phyloP scores from a whole-genome alignment of 2,113 vertebrate species.

The Caracal caracal region DNA sequence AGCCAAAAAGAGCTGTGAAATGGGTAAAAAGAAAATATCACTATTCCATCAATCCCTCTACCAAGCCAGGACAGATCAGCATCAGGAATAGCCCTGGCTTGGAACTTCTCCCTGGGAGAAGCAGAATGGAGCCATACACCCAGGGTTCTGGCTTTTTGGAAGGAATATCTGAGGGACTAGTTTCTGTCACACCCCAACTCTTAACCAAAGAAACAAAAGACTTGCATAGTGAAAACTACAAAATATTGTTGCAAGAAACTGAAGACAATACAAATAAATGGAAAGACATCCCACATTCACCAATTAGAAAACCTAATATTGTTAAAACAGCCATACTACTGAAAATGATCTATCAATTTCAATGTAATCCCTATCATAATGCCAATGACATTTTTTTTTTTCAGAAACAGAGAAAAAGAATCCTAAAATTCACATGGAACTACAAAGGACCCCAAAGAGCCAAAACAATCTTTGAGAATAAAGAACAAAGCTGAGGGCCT shows the following conservation, averaged over 20 bases:
- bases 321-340: not conserved
- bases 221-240: not conserved
- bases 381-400: not conserved
- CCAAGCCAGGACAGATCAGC: not conserved
- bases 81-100: not conserved
- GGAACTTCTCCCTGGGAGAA: not conserved
- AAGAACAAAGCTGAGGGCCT: not conserved
- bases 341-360: not conserved
- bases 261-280: not conserved
- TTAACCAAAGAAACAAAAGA: not conserved
- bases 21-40: not conserved
- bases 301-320: not conserved
- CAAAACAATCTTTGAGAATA: not conserved
- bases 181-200: not conserved
- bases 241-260: not conserved
- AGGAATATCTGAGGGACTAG: not conserved
- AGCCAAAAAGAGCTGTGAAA: not conserved
- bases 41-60: not conserved
- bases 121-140: not conserved
- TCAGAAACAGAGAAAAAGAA: not conserved
- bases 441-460: not conserved
- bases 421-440: constrained; percentile 7
- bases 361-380: not conserved
- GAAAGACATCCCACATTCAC: not conserved
- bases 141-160: not conserved